Base-by-base conservation (phyloP, 2,888 invertebrate genomes). In the Phoenoteleia sp. region DNA sequence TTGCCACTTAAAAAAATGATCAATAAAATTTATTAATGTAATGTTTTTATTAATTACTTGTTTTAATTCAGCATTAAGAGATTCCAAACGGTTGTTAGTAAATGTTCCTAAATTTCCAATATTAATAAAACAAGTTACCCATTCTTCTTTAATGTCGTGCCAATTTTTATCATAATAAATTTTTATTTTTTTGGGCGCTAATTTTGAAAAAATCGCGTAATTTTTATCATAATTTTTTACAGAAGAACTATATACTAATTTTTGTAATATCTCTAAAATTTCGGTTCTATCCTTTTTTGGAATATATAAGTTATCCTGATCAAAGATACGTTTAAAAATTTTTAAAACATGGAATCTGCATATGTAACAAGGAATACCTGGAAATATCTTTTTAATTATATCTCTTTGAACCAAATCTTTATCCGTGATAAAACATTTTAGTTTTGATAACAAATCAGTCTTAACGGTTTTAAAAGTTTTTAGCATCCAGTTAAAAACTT, bases 361-460 rank as follows among this genome's bases (percentile, higher is more conserved):
- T 13, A 60, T 19, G 6, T 60, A 60, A 0, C 39, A n/a, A n/a
- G 60, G 27, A 11, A 36, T 39, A 39, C 60, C 60, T 1, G 60
- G 36, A 23, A 60, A 60, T 5, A 60, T n/a, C 7, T 19, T n/a
- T 62, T 42, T 62, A 15, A 62, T 62, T 0, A 45, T n/a, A 9
- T 62, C 25, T 27, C 42, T 11, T 21, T 60, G 21, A 13, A 39
- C 7, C 5, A 64, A 17, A 47, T 64, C 64, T 19, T 64, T 64
- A 39, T 64, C 64, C 0, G 64, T 64, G 47, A 64, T 64, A 47
- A 64, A 64, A 15, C 64, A 64, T 36, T 64, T 39, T 36, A 60
- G 17, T 9, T 7, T 33, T 11, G 27, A 60, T 39, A 2, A 9
- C 13, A 29, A 13, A 7, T 64, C 13, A 29, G 23, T 21, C 11